These are phyloP conservation scores for Anagyrus pseudococci DNA, from an alignment of 2,888 invertebrate genomes.

Conservation along the genomic window DNA sequence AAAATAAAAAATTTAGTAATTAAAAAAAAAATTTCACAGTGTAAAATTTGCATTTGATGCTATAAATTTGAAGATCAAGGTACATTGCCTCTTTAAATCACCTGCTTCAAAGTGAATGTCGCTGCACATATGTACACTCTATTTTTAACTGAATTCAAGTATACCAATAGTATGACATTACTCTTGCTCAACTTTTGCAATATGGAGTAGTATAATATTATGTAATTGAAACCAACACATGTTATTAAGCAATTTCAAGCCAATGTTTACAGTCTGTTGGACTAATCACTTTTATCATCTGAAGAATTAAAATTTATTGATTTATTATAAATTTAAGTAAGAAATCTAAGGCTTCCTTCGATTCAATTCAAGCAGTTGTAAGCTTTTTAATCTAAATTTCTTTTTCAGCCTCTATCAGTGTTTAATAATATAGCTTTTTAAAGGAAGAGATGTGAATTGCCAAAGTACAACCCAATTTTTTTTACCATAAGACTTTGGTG, in stretches of 20 bases:
- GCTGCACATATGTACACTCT: slow-evolving; percentile 16
- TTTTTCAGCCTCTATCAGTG: slow-evolving; percentile 35
- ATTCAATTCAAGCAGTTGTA: slow-evolving; percentile 19
- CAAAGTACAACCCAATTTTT: slow-evolving; percentile 14
- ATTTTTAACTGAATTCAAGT: slow-evolving; percentile 32
- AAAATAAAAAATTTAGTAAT: too few relatives aligned
- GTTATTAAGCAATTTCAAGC: slow-evolving; percentile 11
- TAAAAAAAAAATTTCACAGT: not conserved
- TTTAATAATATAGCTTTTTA: slow-evolving; percentile 15
- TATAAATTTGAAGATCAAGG: slow-evolving; percentile 26
- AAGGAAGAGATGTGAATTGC: slow-evolving; percentile 19
- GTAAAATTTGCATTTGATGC: not conserved
- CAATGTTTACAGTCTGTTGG: slow-evolving; percentile 20
- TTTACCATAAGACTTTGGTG: slow-evolving; percentile 7
- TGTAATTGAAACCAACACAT: slow-evolving; percentile 26
- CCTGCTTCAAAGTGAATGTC: slow-evolving; percentile 21
- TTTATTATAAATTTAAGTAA: not conserved
- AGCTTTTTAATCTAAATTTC: slow-evolving; percentile 34
- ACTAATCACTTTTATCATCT: slow-evolving; percentile 16
- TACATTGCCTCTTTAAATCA: slow-evolving; percentile 27
- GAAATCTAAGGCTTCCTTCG: slow-evolving; percentile 14
- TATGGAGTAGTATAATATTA: slow-evolving; percentile 24
- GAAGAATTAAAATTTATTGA: not conserved
- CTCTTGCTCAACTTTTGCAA: slow-evolving; percentile 34
- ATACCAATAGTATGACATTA: slow-evolving; percentile 23